Percentiles rank a stretch among this genome's conserved stretches.
phyloP scores from a whole-genome alignment of 30 jellyfish, hydroid and myxozoan species.

The Aurelia sp. region DNA sequence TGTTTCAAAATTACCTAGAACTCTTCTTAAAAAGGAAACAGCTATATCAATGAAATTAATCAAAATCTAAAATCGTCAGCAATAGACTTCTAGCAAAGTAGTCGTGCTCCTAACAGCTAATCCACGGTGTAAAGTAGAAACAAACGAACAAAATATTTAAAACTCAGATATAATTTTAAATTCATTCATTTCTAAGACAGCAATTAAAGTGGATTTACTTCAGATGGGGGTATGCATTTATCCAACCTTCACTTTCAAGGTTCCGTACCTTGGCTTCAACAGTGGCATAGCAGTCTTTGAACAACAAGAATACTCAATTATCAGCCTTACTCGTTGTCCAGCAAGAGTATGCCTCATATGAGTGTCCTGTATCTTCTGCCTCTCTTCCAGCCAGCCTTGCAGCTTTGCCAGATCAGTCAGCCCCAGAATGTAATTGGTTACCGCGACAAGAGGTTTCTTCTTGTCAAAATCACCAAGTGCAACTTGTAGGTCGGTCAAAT shows the following conservation, averaged over 20 bases:
- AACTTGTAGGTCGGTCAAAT: conserved; percentile 41
- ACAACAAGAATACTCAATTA: conserved; percentile 50
- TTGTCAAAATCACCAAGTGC: conserved; percentile 48
- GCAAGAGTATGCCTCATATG: conserved; percentile 41
- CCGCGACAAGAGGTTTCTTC: conserved; percentile 42
- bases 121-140: too few species aligned
- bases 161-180: too few species aligned
- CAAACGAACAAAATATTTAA: too few species aligned
- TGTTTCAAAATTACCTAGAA: too few species aligned
- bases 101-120: too few species aligned
- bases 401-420: conserved; percentile 18
- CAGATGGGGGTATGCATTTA: background rate
- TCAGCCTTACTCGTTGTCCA: conserved; percentile 20
- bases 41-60: too few species aligned
- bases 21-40: too few species aligned
- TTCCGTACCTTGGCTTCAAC: conserved; percentile 38
- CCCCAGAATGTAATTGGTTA: conserved; percentile 39
- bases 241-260: conserved; percentile 33
- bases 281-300: conserved; percentile 20
- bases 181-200: too few species aligned
- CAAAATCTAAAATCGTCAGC: too few species aligned
- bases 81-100: too few species aligned
- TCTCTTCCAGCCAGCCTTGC: conserved; percentile 29
- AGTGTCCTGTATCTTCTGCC: conserved; percentile 16
- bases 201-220: too few species aligned